Conservation (phyloP, 2,113 vertebrate species). For the Lynx canadensis region DNA sequence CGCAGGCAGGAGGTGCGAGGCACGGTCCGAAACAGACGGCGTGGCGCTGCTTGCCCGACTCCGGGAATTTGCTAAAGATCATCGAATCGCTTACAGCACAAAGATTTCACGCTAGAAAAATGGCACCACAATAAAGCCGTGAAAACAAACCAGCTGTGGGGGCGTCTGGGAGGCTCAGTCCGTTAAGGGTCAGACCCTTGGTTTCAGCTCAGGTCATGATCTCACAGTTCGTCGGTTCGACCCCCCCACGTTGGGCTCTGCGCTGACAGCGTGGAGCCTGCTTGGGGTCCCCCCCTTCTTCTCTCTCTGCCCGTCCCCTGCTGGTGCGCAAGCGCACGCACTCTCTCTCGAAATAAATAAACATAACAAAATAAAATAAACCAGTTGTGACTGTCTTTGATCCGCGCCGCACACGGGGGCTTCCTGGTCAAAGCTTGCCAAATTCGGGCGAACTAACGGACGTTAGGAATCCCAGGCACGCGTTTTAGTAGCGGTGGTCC, state of each 20-base stretch:
- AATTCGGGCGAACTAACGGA: background rate
- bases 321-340: too few relatives aligned
- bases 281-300: too few relatives aligned
- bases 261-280: too few relatives aligned
- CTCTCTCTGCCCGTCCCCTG: too few relatives aligned
- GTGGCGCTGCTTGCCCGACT: rapidly evolving
- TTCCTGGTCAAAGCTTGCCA: background rate
- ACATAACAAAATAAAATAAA: background rate
- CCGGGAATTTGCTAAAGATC: background rate
- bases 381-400: background rate
- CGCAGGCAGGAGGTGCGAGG: rapidly evolving
- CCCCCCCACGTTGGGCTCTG: too few relatives aligned
- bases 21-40: rapidly evolving
- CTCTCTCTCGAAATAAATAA: too few relatives aligned
- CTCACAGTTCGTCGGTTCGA: too few relatives aligned
- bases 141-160: background rate
- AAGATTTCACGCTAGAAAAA: background rate
- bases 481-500: rapidly evolving
- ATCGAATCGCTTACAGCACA: rapidly evolving
- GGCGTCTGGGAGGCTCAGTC: too few relatives aligned
- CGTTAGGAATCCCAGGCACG: rapidly evolving
- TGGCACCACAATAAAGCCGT: background rate
- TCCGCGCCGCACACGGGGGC: rapidly evolving
- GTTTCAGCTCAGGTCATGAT: too few relatives aligned
- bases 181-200: too few relatives aligned